These are phyloP conservation scores for Semicossyphus pulcher DNA, from an alignment of 2,113 vertebrate species.

Conservation along the genomic window DNA sequence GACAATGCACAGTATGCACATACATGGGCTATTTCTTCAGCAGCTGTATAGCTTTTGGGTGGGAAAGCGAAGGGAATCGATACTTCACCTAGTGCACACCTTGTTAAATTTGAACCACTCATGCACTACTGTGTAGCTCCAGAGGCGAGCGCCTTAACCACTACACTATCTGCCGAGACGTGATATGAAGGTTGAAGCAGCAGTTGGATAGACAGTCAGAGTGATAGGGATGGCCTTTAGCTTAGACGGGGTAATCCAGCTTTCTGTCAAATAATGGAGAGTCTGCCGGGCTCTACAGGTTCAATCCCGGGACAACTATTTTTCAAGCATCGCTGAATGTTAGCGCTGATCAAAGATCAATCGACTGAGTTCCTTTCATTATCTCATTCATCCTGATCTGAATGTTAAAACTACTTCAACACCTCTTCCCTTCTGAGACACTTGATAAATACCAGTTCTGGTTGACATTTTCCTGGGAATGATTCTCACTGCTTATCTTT, in stretches of 20 bases:
- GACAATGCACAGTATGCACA: neutral
- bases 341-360: conserved; percentile 72
- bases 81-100: conserved; percentile 45
- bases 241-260: conserved; percentile 74
- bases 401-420: conserved; percentile 58
- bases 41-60: conserved; percentile 19
- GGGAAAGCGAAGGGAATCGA: conserved; percentile 11
- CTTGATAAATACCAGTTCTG: conserved; percentile 67
- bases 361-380: conserved; percentile 62
- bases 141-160: conserved; percentile 59
- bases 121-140: conserved; percentile 49
- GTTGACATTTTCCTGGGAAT: conserved; percentile 67
- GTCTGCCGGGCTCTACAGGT: conserved; percentile 56
- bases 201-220: conserved; percentile 63
- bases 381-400: conserved; percentile 64
- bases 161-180: conserved; percentile 51
- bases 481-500: conserved; percentile 48
- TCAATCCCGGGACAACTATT: conserved; percentile 65
- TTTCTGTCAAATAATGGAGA: conserved; percentile 74
- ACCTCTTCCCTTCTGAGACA: conserved; percentile 22
- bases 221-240: conserved; percentile 76
- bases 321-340: conserved; percentile 69
- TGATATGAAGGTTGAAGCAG: conserved; percentile 68
- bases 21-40: neutral
- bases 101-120: conserved; percentile 63